Evolutionary conservation across 92 coral and sea anemone genomes (phyloP), one percentile per base, ranked within the genome.

Genomic region (Palythoa grandiflora): DNA sequence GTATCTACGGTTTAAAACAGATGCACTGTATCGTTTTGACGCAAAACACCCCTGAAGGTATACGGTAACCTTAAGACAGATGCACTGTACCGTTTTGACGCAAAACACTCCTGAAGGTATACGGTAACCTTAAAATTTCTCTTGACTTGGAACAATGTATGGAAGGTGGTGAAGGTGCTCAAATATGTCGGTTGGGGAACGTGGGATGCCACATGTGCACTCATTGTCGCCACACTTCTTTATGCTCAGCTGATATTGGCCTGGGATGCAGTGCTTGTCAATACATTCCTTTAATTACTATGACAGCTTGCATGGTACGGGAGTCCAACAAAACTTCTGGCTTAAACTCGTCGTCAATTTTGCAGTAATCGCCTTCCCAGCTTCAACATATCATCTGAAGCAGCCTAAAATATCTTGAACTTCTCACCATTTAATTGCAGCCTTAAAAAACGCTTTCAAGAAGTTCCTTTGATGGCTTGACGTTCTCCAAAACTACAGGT

Each of bases 171-270:
- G 88, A 10, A 84, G 88, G 37, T 84, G 11, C 13, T 14, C 88
- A 71, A 84, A 84, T 40, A 84, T 57, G 38, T 71, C 68, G 60
- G 79, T 11, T 51, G 54, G 68, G 74, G 88, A 47, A 20, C 88
- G 70, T 59, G 88, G 88, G 47, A 5, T 72, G 54, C 65, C 76
- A 54, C 80, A 70, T 19, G 60, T 66, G 40, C 88, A 84, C 0
- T 84, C 88, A n/a, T 71, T 50, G 54, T 71, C 80, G 47, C 55
- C 60, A 65, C 88, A 84, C 57, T 84, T 84, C 38, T 71, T 71
- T 68, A 84, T 84, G 79, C 88, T 84, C 65, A 84, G 59, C 77
- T 68, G 79, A 39, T 84, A 84, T 63, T 84, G 80, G 48, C 88
- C 88, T 71, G 10, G 54, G 6, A 11, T 35, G 11, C 68, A 47